These are phyloP conservation scores for Cynodonichthys magdalenae DNA, from an alignment of 2,797 vertebrate genomes.

Conservation along the genomic window DNA sequence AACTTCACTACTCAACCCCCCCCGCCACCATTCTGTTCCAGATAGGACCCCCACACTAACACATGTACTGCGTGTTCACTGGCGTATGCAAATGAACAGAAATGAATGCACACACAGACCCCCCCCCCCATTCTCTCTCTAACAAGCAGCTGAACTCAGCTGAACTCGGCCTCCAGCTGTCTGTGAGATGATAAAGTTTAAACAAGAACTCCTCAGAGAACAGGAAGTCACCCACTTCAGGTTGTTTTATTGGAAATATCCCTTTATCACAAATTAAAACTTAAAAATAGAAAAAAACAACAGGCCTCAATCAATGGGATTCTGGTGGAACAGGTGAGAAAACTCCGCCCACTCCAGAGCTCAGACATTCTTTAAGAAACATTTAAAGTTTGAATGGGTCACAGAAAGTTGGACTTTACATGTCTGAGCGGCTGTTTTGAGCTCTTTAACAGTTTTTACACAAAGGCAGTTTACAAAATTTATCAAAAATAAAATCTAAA, in stretches of 20 bases:
- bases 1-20: slow-evolving; percentile 71
- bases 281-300: background rate
- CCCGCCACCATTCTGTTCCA: slow-evolving; percentile 43
- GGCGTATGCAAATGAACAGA: slow-evolving; percentile 26
- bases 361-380: too few species aligned
- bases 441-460: too few species aligned
- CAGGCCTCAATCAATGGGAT: too few species aligned
- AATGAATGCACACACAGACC: slow-evolving; percentile 14
- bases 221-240: slow-evolving; percentile 44
- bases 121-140: slow-evolving; percentile 24
- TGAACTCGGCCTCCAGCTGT: slow-evolving; percentile 69
- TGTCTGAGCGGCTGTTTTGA: too few species aligned
- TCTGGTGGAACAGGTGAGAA: too few species aligned
- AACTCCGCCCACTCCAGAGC: too few species aligned
- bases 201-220: slow-evolving; percentile 40
- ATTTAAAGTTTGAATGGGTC: too few species aligned
- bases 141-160: slow-evolving; percentile 70
- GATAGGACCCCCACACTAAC: slow-evolving; percentile 32
- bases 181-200: slow-evolving; percentile 67
- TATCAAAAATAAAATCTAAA: too few species aligned
- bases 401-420: too few species aligned
- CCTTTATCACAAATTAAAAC: slow-evolving; percentile 44
- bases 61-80: slow-evolving; percentile 10
- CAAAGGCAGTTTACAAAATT: too few species aligned
- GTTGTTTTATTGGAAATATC: slow-evolving; percentile 55